Conservation (phyloP, 1,140 invertebrate genomes). For the Matsumurasca onukii region DNA sequence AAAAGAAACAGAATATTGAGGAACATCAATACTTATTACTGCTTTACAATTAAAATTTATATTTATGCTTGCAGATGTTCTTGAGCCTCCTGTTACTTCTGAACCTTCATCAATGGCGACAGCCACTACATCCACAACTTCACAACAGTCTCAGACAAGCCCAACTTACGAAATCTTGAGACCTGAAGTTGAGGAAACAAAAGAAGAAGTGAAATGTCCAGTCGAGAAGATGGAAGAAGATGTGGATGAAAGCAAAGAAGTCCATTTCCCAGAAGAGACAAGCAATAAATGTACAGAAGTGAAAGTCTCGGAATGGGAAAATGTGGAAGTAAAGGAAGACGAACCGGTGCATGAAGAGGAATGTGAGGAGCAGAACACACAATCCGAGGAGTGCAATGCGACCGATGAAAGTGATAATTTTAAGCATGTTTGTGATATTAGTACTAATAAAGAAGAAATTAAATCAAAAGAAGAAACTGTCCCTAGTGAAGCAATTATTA, state of each 20-base stretch:
- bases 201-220: conserved; percentile 36
- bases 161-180: no score
- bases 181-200: neutral
- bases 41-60: no score
- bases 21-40: no score
- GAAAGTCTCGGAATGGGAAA: conserved; percentile 19
- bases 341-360: conserved; percentile 18
- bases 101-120: no score
- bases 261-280: conserved; percentile 5
- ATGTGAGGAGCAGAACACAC: conserved; percentile 16
- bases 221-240: conserved; percentile 38
- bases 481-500: neutral
- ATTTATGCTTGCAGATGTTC: no score
- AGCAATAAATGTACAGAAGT: conserved; percentile 17
- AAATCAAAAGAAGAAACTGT: conserved; percentile 6
- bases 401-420: conserved; percentile 11
- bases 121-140: no score
- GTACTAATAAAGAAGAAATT: conserved; percentile 25
- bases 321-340: conserved; percentile 16
- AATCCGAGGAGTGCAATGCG: neutral
- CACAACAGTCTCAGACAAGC: no score
- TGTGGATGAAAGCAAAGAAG: conserved; percentile 34
- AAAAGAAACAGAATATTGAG: no score
- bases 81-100: no score
- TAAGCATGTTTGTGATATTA: conserved; percentile 23